These are phyloP conservation scores for Distichodus sexfasciatus DNA, from an alignment of 2,797 vertebrate species.

Conservation along the genomic window DNA sequence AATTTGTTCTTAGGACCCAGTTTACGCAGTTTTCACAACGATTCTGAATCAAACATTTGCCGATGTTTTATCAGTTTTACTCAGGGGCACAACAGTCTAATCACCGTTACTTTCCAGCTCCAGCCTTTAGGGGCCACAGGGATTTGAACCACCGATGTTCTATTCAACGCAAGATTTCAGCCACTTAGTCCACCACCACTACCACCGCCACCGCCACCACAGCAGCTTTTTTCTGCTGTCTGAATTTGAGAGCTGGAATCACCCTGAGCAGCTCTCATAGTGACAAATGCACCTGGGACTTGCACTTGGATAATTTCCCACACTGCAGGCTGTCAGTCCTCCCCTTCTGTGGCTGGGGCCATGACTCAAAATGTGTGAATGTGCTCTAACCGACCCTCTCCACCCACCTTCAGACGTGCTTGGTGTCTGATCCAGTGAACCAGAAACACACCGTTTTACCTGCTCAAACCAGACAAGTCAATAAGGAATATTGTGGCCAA, in stretches of 20 bases:
- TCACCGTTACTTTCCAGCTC: too few relatives aligned
- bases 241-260: neutral
- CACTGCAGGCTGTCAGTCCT: neutral
- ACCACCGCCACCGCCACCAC: neutral
- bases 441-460: neutral
- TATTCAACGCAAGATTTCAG: too few relatives aligned
- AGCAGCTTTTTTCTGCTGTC: neutral
- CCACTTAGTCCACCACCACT: neutral
- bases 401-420: constrained; percentile 1
- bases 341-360: neutral
- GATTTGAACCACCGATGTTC: too few relatives aligned
- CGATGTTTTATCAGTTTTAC: too few relatives aligned
- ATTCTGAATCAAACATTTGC: too few relatives aligned
- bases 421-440: too few relatives aligned
- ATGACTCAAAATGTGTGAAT: constrained; percentile 2
- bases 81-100: too few relatives aligned
- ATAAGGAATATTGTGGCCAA: too few relatives aligned
- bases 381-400: neutral
- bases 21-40: too few relatives aligned
- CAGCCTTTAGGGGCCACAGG: too few relatives aligned
- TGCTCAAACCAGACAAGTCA: too few relatives aligned
- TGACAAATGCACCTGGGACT: constrained; percentile 4
- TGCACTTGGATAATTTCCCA: neutral
- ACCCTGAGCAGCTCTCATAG: constrained; percentile 5
- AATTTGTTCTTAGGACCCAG: too few relatives aligned